Evolutionary conservation across 2,888 invertebrate species (phyloP).

Genomic region (Xestia ashworthii): DNA sequence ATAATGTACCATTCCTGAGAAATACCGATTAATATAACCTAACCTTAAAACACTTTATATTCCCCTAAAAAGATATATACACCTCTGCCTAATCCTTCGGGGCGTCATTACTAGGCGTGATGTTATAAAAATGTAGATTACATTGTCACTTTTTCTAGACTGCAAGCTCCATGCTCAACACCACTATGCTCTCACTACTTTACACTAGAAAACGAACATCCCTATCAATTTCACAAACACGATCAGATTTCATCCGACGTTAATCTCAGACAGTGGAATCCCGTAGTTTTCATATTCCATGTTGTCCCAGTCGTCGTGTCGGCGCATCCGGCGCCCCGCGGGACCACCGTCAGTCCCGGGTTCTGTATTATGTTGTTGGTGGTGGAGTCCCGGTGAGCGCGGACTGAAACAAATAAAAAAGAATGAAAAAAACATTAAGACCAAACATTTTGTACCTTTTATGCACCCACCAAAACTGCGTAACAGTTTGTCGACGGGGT

Average conservation of each 20-base stretch:
- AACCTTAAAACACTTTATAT: no score
- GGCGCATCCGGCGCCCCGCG: slow-evolving; percentile 60
- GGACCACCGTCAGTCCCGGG: slow-evolving; percentile 42
- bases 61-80: no score
- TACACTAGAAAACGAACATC: neutral
- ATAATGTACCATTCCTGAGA: no score
- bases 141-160: neutral
- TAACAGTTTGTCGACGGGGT: no score
- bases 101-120: no score
- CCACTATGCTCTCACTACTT: no score
- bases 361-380: slow-evolving; percentile 38
- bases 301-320: slow-evolving; percentile 53
- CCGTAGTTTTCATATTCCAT: slow-evolving; percentile 64
- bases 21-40: no score
- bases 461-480: no score
- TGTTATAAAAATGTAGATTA: no score
- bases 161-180: neutral
- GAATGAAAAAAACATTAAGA: no score
- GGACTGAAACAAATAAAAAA: neutral
- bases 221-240: slow-evolving; percentile 4
- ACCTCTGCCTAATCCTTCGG: no score
- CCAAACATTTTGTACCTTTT: no score
- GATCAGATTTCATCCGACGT: slow-evolving; percentile 17
- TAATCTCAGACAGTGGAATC: slow-evolving; percentile 47
- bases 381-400: slow-evolving; percentile 8